phyloP scores from a whole-genome alignment of 2,113 vertebrate species.

The Mola mola region DNA sequence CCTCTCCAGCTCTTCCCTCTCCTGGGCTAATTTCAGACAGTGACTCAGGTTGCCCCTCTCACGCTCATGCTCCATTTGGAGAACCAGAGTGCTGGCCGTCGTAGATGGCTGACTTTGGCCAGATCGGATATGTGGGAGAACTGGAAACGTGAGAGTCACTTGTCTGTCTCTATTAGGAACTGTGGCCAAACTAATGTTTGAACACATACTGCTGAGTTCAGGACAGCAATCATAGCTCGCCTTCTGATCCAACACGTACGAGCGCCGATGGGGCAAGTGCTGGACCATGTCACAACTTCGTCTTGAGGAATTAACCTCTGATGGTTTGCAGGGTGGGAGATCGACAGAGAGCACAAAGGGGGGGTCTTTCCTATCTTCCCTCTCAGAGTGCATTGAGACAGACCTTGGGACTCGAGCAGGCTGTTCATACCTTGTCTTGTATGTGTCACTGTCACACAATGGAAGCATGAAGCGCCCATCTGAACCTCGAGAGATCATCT shows the following conservation, averaged over 20 bases:
- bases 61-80: slow-evolving; percentile 84
- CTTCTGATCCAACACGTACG: slow-evolving; percentile 31
- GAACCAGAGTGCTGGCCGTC: slow-evolving; percentile 75
- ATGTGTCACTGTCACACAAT: slow-evolving; percentile 31
- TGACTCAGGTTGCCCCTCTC: slow-evolving; percentile 80
- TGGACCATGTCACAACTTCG: slow-evolving; percentile 23
- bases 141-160: slow-evolving; percentile 46
- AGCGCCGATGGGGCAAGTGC: slow-evolving; percentile 14
- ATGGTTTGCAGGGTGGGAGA: slow-evolving; percentile 59
- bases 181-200: slow-evolving; percentile 58
- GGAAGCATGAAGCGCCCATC: slow-evolving; percentile 88
- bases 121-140: slow-evolving; percentile 67
- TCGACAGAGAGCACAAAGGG: slow-evolving; percentile 81
- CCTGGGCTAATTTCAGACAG: slow-evolving; percentile 79
- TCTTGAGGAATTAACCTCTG: slow-evolving; percentile 12
- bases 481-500: slow-evolving; percentile 88
- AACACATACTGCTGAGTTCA: slow-evolving; percentile 63
- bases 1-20: slow-evolving; percentile 79
- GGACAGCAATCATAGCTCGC: slow-evolving; percentile 30
- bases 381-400: slow-evolving; percentile 65
- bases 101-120: slow-evolving; percentile 36
- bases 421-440: slow-evolving; percentile 41
- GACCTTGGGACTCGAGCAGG: slow-evolving; percentile 57
- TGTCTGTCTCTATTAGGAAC: slow-evolving; percentile 34
- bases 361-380: slow-evolving; percentile 55